phyloP scores from a whole-genome alignment of 1,140 invertebrate species.

The Ceratoteleas bidentatus region DNA sequence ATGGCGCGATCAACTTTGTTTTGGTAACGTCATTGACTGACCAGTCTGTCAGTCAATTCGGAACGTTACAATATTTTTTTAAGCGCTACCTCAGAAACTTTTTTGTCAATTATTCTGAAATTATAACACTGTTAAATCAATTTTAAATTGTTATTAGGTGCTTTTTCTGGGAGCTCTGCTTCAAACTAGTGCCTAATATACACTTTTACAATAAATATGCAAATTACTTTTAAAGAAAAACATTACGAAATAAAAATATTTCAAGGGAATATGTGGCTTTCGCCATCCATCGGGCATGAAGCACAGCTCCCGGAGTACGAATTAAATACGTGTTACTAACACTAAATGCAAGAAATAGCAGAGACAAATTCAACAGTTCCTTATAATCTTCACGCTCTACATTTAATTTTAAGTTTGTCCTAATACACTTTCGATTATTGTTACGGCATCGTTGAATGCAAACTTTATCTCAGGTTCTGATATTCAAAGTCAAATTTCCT shows the following conservation, averaged over 20 bases:
- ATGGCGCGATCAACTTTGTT: too few relatives aligned
- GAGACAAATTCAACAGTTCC: not conserved
- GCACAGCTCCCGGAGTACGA: not conserved
- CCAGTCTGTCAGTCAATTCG: too few relatives aligned
- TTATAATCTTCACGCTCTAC: slow-evolving; percentile 1
- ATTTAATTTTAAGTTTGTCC: not conserved
- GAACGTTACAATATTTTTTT: too few relatives aligned
- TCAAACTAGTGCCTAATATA: slow-evolving; percentile 5
- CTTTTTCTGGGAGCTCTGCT: slow-evolving; percentile 1
- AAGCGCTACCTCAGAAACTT: too few relatives aligned
- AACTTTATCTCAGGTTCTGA: not conserved
- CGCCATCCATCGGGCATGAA: not conserved
- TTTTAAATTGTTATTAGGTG: slow-evolving; percentile 3
- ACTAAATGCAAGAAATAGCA: not conserved
- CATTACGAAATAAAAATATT: not conserved
- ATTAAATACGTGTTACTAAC: not conserved
- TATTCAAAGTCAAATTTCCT: slow-evolving; percentile 15
- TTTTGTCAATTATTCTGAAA: too few relatives aligned
- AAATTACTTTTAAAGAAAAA: slow-evolving; percentile 1
- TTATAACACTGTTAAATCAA: too few relatives aligned
- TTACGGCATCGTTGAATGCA: not conserved
- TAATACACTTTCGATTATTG: not conserved
- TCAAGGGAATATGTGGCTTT: not conserved
- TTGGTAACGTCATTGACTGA: too few relatives aligned
- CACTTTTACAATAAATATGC: not conserved